phyloP scores from a whole-genome alignment of 2,797 vertebrate genomes.

The Cynopterus sphinx region DNA sequence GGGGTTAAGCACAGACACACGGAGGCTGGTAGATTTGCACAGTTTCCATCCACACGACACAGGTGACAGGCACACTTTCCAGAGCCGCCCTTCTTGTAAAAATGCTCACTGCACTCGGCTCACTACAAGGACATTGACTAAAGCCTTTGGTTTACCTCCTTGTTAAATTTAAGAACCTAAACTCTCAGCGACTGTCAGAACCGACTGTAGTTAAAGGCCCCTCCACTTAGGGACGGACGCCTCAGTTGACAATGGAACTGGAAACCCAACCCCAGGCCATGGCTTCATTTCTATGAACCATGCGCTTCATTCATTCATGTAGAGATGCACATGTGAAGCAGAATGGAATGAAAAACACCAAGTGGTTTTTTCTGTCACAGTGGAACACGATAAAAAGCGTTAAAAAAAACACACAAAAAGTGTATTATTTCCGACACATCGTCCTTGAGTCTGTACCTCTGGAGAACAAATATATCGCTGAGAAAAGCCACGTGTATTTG shows the following conservation, averaged over 20 bases:
- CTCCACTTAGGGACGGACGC: neutral
- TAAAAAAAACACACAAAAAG: neutral
- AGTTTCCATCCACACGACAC: fast-evolving
- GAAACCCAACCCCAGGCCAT: neutral
- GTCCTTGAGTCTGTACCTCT: neutral
- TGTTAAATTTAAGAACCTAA: neutral
- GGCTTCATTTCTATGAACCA: neutral
- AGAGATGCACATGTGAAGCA: neutral
- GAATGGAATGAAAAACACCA: neutral
- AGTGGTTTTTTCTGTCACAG: neutral
- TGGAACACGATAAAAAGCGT: neutral
- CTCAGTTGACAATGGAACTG: neutral
- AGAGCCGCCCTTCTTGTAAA: neutral
- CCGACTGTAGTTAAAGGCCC: neutral
- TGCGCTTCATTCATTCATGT: neutral
- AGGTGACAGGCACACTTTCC: neutral
- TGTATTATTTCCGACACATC: neutral
- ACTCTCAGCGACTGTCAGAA: neutral
- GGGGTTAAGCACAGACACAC: fast-evolving
- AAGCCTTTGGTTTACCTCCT: neutral
- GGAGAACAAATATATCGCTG: neutral
- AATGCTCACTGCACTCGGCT: neutral
- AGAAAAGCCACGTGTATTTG: neutral
- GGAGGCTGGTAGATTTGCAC: fast-evolving
- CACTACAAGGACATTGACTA: neutral